A percentile compares a stretch with the other conserved stretches of the same genome.
Conservation (phyloP, 2,888 invertebrate genomes). For the Cloeon dipterum region DNA sequence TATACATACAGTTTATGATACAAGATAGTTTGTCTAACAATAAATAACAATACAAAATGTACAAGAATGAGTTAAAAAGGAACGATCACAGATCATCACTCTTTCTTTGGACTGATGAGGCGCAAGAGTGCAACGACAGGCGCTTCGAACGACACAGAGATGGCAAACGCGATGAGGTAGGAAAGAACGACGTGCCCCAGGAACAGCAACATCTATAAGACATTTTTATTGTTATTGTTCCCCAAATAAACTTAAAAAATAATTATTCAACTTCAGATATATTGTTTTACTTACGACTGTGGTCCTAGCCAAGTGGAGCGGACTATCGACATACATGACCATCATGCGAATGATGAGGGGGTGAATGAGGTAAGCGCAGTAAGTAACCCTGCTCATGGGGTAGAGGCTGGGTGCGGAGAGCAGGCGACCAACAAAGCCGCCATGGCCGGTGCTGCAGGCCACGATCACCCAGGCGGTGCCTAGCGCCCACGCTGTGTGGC, state of each 20-base stretch:
- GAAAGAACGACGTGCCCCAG: conserved; percentile 62
- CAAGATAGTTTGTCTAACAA: not conserved
- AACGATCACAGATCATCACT: not conserved
- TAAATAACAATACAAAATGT: not conserved
- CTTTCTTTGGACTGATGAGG: conserved; percentile 23
- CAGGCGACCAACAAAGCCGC: conserved; percentile 34
- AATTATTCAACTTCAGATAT: no score
- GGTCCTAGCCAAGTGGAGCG: conserved; percentile 55
- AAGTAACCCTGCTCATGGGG: conserved; percentile 67
- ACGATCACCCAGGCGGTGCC: conserved; percentile 4
- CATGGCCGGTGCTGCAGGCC: conserved; percentile 6
- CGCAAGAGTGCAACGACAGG: conserved; percentile 67
- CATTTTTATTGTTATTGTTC: conserved; percentile 5
- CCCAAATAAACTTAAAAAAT: not conserved
- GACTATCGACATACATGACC: conserved; percentile 60
- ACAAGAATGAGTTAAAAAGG: not conserved
- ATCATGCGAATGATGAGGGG: conserved; percentile 59
- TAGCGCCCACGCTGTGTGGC: conserved; percentile 6
- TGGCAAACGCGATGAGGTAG: conserved; percentile 48
- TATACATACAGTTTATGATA: not conserved
- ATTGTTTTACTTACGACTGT: conserved; percentile 33
- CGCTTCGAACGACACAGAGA: conserved; percentile 65
- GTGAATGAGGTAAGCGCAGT: conserved; percentile 68
- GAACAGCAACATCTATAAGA: conserved; percentile 45
- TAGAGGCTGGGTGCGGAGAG: conserved; percentile 55